Base-by-base conservation (phyloP, 2,113 vertebrate species). In the Melospiza georgiana region DNA sequence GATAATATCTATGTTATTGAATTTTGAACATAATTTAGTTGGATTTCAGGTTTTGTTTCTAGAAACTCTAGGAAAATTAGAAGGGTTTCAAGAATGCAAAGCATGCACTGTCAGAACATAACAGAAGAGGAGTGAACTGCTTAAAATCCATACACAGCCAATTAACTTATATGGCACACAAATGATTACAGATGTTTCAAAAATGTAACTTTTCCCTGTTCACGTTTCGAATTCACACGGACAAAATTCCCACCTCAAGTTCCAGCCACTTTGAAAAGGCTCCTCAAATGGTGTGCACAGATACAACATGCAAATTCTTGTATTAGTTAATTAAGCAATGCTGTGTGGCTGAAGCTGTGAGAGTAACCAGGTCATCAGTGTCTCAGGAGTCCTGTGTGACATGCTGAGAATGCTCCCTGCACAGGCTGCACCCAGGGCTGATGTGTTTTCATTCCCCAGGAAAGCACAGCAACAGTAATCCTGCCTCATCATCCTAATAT, bases 101-200 rank as follows among this genome's bases (percentile, higher is more conserved):
- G 54, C 63, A 95, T 5, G 63, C 52, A 88, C 21, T 68, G 75
- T 87, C 66, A 65, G 31, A 69, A 75, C 22, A 12, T 72, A 82
- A 86, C 69, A 95, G 85, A 96, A 92, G 83, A 84, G 76, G 87
- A 96, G 72, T 39, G 74, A 94, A 91, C 87, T 93, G 81, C 79
- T 97, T 96, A 96, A 95, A 97, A 96, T 94, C 92, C 89, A 87
- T 88, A 92, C 65, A 83, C 62, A 91, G 77, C 67, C 94, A 95
- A 96, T 97, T 97, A 96, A 94, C 79, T 95, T 48, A 58, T 54
- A 89, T 48, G 58, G 93, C 72, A 61, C 66, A 82, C 81, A 96
- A 98, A 96, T 88, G 90, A 95, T 96, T 96, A 88, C 96, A 97
- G 97, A 97, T 97, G 96, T 97, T 97, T 83, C 35, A 90, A 79